These are phyloP conservation scores for Pelodytes ibericus DNA, from an alignment of 2,797 vertebrate genomes.

Conservation along the genomic window DNA sequence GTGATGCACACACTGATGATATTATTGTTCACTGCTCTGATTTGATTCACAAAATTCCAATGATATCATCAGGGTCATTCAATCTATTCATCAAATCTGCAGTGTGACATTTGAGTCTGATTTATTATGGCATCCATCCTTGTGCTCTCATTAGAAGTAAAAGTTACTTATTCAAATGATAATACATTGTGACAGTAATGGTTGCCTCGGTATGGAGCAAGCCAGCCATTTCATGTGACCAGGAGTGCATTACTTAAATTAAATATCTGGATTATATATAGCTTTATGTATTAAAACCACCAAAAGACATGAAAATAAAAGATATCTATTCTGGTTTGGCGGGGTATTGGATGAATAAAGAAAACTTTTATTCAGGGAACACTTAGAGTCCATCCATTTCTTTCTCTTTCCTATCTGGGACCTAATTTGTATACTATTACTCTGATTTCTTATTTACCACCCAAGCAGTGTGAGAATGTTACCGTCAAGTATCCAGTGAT, in stretches of 20 bases:
- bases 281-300: slow-evolving; percentile 37
- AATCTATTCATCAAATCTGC: slow-evolving; percentile 8
- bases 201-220: slow-evolving; percentile 13
- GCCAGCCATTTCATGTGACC: slow-evolving; percentile 37
- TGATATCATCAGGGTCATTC: slow-evolving; percentile 21
- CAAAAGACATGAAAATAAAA: slow-evolving; percentile 17
- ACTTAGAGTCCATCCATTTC: too few species aligned
- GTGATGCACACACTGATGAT: neutral
- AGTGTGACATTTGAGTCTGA: neutral
- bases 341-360: neutral
- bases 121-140: slow-evolving; percentile 24
- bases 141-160: slow-evolving; percentile 19
- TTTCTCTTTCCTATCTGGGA: too few species aligned
- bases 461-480: too few species aligned
- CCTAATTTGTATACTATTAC: too few species aligned
- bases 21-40: neutral
- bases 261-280: slow-evolving; percentile 35
- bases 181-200: slow-evolving; percentile 40
- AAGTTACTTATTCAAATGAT: slow-evolving; percentile 22
- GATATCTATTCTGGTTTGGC: neutral
- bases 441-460: too few species aligned
- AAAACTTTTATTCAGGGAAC: too few species aligned
- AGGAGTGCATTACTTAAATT: slow-evolving; percentile 47
- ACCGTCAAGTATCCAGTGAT: too few species aligned
- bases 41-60: slow-evolving; percentile 22